A percentile compares a stretch with the other conserved stretches of the same genome.
Evolutionary conservation across 2,888 invertebrate species (phyloP).

Genomic region (Habrosyne pyritoides): DNA sequence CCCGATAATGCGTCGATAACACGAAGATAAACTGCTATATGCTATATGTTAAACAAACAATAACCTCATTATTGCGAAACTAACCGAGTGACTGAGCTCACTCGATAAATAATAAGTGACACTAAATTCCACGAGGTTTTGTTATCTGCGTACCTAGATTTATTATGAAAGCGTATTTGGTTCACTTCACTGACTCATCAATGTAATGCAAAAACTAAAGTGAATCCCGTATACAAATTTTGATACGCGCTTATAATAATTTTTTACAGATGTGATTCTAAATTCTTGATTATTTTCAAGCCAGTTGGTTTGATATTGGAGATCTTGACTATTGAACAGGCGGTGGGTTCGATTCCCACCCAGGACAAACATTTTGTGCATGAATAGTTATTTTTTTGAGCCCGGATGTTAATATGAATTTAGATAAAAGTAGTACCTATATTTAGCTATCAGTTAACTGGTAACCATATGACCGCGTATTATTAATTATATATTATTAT

Average conservation of each 20-base stretch:
- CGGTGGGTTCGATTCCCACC: too few species aligned
- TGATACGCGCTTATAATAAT: background rate
- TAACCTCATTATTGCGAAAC: constrained; percentile 22
- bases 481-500: too few species aligned
- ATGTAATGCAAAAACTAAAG: background rate
- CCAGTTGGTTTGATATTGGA: too few species aligned
- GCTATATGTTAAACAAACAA: constrained; percentile 17
- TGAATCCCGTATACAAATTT: background rate
- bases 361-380: too few species aligned
- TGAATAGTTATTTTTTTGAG: too few species aligned
- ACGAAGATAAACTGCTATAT: constrained; percentile 17
- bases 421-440: too few species aligned
- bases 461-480: too few species aligned
- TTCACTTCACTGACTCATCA: background rate
- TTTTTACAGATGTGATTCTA: background rate
- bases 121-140: background rate
- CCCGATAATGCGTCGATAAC: constrained; percentile 31
- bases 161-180: background rate
- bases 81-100: constrained; percentile 8
- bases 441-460: too few species aligned
- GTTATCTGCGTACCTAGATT: background rate
- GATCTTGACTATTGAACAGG: too few species aligned
- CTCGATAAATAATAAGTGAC: constrained; percentile 5
- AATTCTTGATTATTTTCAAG: too few species aligned
- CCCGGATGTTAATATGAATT: too few species aligned